Percentiles rank a stretch among this genome's conserved stretches.
These are phyloP conservation scores for Pinctada fucata DNA, from an alignment of 2,888 invertebrate genomes.

Conservation along the genomic window DNA sequence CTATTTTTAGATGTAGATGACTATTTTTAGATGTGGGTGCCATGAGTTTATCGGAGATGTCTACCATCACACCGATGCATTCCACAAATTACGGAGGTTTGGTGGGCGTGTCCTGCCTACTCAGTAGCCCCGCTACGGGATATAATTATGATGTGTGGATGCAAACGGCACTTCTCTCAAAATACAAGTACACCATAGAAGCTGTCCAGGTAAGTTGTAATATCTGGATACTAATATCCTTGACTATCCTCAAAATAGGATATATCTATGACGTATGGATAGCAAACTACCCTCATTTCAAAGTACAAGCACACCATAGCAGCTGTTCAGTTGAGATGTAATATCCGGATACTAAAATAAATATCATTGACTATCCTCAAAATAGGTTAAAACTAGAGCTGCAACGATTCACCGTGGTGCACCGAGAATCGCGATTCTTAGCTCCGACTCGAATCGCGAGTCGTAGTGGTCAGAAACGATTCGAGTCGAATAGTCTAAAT, in stretches of 20 bases:
- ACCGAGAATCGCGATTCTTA: too few species aligned
- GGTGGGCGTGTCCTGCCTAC: constrained; percentile 82
- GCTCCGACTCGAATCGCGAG: too few species aligned
- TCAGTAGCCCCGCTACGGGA: constrained; percentile 84
- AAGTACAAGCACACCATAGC: constrained; percentile 79
- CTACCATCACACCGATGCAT: constrained; percentile 41
- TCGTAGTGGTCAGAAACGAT: too few species aligned
- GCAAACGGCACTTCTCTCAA: constrained; percentile 79
- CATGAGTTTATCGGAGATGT: too few species aligned
- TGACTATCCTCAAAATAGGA: too few species aligned
- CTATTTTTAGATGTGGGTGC: too few species aligned
- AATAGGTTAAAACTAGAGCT: too few species aligned
- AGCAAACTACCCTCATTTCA: constrained; percentile 79
- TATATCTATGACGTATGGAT: constrained; percentile 74
- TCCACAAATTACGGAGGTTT: constrained; percentile 68
- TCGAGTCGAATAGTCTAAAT: too few species aligned
- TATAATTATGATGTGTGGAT: constrained; percentile 82
- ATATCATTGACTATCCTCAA: too few species aligned
- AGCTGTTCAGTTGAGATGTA: constrained; percentile 78
- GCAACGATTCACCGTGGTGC: too few species aligned
- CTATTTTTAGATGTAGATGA: too few species aligned
- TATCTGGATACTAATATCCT: neutral
- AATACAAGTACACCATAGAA: constrained; percentile 79
- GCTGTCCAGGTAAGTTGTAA: constrained; percentile 78
- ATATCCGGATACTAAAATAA: neutral